Conservation (phyloP, 2,888 invertebrate species). For the Xanthorhoe designata region DNA sequence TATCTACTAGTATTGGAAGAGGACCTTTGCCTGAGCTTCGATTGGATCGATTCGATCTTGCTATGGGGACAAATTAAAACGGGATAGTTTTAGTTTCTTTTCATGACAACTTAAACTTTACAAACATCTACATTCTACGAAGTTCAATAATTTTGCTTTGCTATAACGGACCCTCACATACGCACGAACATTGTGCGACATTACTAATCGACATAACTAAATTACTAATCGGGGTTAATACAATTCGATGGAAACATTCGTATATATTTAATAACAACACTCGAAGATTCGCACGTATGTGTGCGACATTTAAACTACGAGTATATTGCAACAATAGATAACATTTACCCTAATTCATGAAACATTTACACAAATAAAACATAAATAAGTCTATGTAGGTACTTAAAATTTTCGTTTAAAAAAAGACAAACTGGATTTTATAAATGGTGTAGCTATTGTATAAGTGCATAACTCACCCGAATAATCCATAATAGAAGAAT, state of each 20-base stretch:
- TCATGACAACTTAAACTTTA: constrained; percentile 1
- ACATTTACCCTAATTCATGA: neutral
- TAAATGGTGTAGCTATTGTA: neutral
- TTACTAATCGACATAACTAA: too few relatives aligned
- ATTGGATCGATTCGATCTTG: constrained; percentile 64
- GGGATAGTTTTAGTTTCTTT: constrained; percentile 27
- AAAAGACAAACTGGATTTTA: neutral
- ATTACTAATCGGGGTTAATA: too few relatives aligned
- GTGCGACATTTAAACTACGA: too few relatives aligned
- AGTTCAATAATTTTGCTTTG: neutral
- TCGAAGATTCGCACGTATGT: too few relatives aligned
- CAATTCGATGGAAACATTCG: too few relatives aligned
- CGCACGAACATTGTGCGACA: too few relatives aligned
- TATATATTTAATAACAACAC: too few relatives aligned
- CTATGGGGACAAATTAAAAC: constrained; percentile 59
- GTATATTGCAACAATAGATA: neutral
- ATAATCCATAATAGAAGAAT: constrained; percentile 95
- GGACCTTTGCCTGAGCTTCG: constrained; percentile 70
- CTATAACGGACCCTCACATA: too few relatives aligned
- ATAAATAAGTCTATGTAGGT: too few relatives aligned
- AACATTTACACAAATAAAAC: neutral
- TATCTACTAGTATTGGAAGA: constrained; percentile 50
- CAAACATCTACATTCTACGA: neutral
- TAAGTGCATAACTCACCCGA: constrained; percentile 85
- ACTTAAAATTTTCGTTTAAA: neutral